phyloP scores from a whole-genome alignment of 1,140 invertebrate genomes.

The Megathymus violae region DNA sequence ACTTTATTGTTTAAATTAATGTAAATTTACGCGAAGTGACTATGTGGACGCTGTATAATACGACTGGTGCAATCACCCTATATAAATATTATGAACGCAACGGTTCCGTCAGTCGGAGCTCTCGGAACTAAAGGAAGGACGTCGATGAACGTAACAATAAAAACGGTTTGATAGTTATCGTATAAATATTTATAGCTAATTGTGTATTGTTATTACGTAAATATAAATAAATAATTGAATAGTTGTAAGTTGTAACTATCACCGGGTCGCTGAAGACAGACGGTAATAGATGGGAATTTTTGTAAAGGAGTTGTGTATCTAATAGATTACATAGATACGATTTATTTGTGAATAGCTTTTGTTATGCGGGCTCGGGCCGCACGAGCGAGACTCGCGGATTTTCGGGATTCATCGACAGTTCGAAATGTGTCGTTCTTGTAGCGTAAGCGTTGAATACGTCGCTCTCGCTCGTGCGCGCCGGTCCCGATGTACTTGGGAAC shows the following conservation, averaged over 20 bases:
- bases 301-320: constrained; percentile 70
- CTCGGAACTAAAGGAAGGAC: constrained; percentile 52
- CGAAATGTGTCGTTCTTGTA: no score
- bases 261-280: constrained; percentile 64
- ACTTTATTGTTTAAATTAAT: constrained; percentile 79
- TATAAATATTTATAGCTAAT: constrained; percentile 84
- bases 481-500: constrained; percentile 38
- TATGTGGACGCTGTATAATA: constrained; percentile 68
- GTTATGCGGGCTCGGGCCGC: constrained; percentile 37
- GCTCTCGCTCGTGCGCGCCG: constrained; percentile 13
- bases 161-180: constrained; percentile 79
- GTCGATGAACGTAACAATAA: constrained; percentile 76
- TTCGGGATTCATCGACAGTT: constrained; percentile 11
- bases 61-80: constrained; percentile 65
- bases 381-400: constrained; percentile 3
- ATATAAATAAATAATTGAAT: constrained; percentile 82
- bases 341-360: constrained; percentile 44
- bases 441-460: no score
- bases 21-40: constrained; percentile 75
- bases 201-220: constrained; percentile 83
- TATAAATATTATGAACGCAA: constrained; percentile 49
- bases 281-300: constrained; percentile 57
- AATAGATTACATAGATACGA: constrained; percentile 55
- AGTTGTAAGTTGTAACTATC: constrained; percentile 82
- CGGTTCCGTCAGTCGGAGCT: constrained; percentile 66